Evolutionary conservation across 2,888 invertebrate genomes (phyloP).

Genomic region (Cheilosia variabilis): DNA sequence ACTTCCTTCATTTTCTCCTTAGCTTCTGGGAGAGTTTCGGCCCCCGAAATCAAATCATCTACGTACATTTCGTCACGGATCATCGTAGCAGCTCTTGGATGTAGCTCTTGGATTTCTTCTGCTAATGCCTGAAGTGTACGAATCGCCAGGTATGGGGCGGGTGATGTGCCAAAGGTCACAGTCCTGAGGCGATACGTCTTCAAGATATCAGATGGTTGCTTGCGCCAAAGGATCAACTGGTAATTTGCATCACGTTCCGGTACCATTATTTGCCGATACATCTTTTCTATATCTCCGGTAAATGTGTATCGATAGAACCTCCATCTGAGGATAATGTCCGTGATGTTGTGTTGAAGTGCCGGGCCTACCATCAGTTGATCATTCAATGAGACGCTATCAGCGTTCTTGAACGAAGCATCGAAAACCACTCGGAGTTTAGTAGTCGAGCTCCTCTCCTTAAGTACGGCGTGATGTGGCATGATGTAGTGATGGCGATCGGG

Average conservation of each 20-base stretch:
- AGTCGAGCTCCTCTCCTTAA: not conserved
- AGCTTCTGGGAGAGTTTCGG: not conserved
- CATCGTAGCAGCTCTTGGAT: not conserved
- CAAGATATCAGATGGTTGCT: not conserved
- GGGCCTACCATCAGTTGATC: not conserved
- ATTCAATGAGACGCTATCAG: no score
- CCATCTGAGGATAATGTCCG: conserved; percentile 20
- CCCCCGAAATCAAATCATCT: not conserved
- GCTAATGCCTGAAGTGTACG: conserved; percentile 1
- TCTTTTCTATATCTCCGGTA: conserved; percentile 30
- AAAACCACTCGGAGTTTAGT: no score
- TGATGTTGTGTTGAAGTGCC: conserved; percentile 11
- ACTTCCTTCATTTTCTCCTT: not conserved
- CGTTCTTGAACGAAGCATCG: no score
- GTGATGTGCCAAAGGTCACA: no score
- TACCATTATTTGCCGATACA: conserved; percentile 29
- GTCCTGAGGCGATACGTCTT: not conserved
- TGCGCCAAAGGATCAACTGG: not conserved
- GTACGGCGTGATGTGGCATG: conserved; percentile 21
- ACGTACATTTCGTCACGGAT: conserved; percentile 10
- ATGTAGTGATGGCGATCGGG: not conserved
- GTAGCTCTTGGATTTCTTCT: not conserved
- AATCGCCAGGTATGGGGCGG: not conserved
- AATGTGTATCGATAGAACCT: conserved; percentile 19
- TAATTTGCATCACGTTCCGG: no score